phyloP scores from a whole-genome alignment of 2,888 invertebrate genomes.

The Agonopterix arenella region DNA sequence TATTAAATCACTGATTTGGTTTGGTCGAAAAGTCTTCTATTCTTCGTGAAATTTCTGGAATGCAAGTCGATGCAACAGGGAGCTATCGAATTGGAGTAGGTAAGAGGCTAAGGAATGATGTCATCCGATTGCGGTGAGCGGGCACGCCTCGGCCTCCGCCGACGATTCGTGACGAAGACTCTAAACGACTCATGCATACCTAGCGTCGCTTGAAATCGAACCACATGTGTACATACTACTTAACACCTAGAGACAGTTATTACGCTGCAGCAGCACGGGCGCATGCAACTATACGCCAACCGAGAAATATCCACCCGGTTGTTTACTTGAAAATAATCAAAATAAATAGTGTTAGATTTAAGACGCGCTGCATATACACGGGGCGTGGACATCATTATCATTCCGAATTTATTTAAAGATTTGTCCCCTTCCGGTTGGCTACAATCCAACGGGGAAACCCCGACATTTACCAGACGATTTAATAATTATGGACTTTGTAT shows the following conservation, averaged over 20 bases:
- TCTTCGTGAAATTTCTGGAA: slow-evolving; percentile 1
- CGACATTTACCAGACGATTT: slow-evolving; percentile 64
- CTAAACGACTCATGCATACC: slow-evolving; percentile 45
- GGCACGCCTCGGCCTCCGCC: slow-evolving; percentile 43
- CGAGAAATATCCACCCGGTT: too few species aligned
- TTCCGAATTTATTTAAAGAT: slow-evolving; percentile 60
- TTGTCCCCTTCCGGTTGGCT: slow-evolving; percentile 64
- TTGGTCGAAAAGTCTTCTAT: neutral
- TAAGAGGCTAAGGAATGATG: slow-evolving; percentile 44
- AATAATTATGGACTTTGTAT: slow-evolving; percentile 59
- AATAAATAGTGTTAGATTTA: too few species aligned
- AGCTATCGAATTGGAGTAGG: slow-evolving; percentile 28
- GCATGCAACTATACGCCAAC: neutral
- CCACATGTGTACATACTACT: slow-evolving; percentile 30
- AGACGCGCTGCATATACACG: neutral
- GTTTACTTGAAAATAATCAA: too few species aligned
- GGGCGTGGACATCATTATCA: slow-evolving; percentile 35
- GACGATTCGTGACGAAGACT: slow-evolving; percentile 45
- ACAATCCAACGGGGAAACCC: slow-evolving; percentile 68
- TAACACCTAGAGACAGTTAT: slow-evolving; percentile 24
- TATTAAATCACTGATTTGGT: neutral
- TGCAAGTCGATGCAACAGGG: slow-evolving; percentile 25
- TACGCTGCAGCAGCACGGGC: slow-evolving; percentile 15
- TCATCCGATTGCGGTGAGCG: slow-evolving; percentile 60
- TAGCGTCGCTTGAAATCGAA: slow-evolving; percentile 38